Evolutionary conservation across 2,113 vertebrate species (phyloP).

Genomic region (Syngnathus scovelli): DNA sequence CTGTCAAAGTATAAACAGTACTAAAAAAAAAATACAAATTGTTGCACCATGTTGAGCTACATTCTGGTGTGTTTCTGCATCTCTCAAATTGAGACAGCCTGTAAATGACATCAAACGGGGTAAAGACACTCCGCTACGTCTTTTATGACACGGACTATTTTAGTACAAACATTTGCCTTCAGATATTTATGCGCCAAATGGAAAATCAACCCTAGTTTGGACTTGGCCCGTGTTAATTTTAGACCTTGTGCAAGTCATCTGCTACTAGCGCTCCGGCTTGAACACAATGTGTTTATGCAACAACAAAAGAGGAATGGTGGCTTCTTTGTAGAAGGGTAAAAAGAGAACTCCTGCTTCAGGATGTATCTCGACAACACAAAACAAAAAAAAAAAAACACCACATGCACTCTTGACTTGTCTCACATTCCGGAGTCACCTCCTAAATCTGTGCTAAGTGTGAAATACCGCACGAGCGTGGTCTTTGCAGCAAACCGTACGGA

Average conservation of each 20-base stretch:
- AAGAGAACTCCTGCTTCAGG: conserved; percentile 32
- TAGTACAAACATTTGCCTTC: conserved; percentile 5
- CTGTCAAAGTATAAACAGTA: not conserved
- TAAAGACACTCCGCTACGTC: not conserved
- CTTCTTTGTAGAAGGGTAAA: conserved; percentile 27
- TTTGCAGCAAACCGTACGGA: conserved; percentile 31
- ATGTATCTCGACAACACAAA: conserved; percentile 19
- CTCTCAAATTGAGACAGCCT: conserved; percentile 2
- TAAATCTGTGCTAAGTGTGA: conserved; percentile 57
- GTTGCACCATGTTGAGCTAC: not conserved
- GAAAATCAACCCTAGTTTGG: conserved; percentile 8
- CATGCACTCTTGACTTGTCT: conserved; percentile 47
- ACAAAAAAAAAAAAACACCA: conserved; percentile 29
- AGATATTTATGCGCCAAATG: conserved; percentile 9
- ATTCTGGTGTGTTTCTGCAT: not conserved
- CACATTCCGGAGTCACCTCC: conserved; percentile 51
- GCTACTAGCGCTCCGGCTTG: not conserved
- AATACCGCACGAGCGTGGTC: conserved; percentile 62
- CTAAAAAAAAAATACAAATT: not conserved
- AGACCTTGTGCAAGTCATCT: conserved; percentile 9
- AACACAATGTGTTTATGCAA: conserved; percentile 8
- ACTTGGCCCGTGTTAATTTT: conserved; percentile 10
- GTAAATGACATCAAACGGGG: conserved; percentile 5
- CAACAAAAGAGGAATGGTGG: conserved; percentile 4
- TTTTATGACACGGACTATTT: conserved; percentile 10